Percentiles rank a stretch among this genome's conserved stretches.
Evolutionary conservation across 2,797 vertebrate genomes (phyloP).

Genomic region (Sorex maritimensis): DNA sequence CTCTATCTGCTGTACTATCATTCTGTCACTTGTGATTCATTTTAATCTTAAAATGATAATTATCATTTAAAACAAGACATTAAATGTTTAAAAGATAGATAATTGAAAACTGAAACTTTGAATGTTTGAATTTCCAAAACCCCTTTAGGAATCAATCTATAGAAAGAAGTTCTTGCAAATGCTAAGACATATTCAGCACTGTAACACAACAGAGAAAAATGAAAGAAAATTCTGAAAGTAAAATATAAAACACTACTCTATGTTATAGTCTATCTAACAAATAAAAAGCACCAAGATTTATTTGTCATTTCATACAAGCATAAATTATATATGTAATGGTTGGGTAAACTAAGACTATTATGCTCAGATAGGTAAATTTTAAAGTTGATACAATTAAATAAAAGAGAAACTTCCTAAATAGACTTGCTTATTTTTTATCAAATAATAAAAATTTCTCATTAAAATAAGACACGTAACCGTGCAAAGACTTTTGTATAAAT

Average conservation of each 20-base stretch:
- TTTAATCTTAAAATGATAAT: neutral
- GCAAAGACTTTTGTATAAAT: neutral
- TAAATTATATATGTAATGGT: neutral
- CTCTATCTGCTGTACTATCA: no score
- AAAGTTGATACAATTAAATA: neutral
- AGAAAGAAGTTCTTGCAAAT: neutral
- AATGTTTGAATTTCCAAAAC: no score
- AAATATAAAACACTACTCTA: neutral
- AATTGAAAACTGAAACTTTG: neutral
- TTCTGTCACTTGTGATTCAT: no score
- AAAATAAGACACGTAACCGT: neutral
- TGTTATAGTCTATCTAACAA: no score
- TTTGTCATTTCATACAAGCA: neutral
- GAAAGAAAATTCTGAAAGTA: constrained; percentile 21
- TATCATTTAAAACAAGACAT: neutral
- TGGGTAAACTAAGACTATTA: neutral
- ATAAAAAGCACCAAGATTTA: neutral
- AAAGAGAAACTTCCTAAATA: neutral
- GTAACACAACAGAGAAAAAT: neutral
- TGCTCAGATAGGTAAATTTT: constrained; percentile 9
- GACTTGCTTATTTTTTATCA: neutral
- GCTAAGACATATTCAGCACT: neutral
- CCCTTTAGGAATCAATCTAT: neutral
- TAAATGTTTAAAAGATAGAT: constrained; percentile 45
- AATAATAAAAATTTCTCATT: neutral